Evolutionary conservation across 2,797 vertebrate species (phyloP), one percentile per base, ranked within the genome.

Genomic region (Adrianichthys oophorus): DNA sequence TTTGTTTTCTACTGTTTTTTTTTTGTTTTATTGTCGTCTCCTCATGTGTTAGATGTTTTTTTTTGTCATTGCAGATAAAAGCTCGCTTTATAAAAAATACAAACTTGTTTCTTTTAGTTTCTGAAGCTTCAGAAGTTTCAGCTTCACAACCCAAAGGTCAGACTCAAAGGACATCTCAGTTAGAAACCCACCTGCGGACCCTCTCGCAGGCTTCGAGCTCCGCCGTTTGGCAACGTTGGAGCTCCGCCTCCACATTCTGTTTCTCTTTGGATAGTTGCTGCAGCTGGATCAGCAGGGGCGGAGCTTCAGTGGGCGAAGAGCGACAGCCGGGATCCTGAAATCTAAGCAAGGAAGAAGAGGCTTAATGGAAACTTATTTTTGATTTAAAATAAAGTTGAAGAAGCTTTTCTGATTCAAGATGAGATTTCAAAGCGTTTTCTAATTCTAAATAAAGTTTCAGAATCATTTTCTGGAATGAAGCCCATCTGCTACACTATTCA

Each of bases 141-240:
- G 26, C 29, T 32, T 17, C 13, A 29, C 14, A 17, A 10, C n/a
- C 15, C 7, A 32, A 8, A 24, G 24, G 24, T 26, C 24, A 24
- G 23, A 24, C 23, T 24, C 23, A 0, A 4, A 15, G 15, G 24
- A 26, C 5, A 26, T 49, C 1, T 41, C 19, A 21, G 52, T 42
- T 10, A 46, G n/a, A 50, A 19, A 15, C 68, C 65, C 1, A 85
- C 96, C 93, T 97, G 56, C 90, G 91, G 68, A 93, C 88, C 85
- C 92, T 94, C 69, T 96, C 93, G 2, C 54, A 87, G 74, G 94
- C 92, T 17, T 94, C 93, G 32, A 26, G 90, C 18, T 89, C 93
- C 37, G 89, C 85, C 71, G 92, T 90, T 56, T 86, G 71, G 17
- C 93, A 88, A 41, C 64, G 87, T 16, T 86, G 91, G 18, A 98